phyloP scores from a whole-genome alignment of 2,113 vertebrate species.

The Odocoileus hemionus region DNA sequence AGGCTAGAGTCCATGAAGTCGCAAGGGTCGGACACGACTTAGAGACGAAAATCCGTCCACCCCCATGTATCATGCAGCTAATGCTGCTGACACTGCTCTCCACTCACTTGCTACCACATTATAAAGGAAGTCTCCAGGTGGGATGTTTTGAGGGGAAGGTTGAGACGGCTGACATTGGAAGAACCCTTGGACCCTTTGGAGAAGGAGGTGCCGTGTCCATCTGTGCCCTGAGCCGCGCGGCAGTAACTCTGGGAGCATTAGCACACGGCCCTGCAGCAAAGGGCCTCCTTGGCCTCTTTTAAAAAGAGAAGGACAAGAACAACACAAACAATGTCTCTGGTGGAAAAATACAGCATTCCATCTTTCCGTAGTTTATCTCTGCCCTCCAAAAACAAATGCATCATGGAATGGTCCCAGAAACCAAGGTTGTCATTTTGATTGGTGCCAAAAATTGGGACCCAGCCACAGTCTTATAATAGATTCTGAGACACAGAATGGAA shows the following conservation, averaged over 20 bases:
- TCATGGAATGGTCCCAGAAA: slow-evolving; percentile 27
- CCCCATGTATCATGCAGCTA: neutral
- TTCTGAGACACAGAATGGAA: slow-evolving; percentile 46
- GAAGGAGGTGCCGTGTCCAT: neutral
- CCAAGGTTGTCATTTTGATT: slow-evolving; percentile 43
- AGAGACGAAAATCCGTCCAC: neutral
- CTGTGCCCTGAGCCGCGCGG: neutral
- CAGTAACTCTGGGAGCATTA: neutral
- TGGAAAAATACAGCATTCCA: slow-evolving; percentile 21
- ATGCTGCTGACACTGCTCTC: neutral
- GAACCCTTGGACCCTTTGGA: neutral
- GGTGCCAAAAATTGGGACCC: slow-evolving; percentile 46
- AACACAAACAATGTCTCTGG: neutral
- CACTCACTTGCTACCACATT: neutral
- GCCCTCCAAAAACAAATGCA: slow-evolving; percentile 38
- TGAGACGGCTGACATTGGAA: neutral
- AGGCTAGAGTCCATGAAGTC: neutral
- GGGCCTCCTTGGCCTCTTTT: neutral
- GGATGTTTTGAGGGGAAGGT: neutral
- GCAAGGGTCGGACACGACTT: neutral
- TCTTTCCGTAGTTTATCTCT: slow-evolving; percentile 32
- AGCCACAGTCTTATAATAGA: slow-evolving; percentile 45
- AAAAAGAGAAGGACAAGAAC: neutral
- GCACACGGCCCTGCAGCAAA: neutral
- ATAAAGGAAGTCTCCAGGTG: neutral